Evolutionary conservation across 2,113 vertebrate genomes (phyloP).

Genomic region (Rhodinocichla rosea): DNA sequence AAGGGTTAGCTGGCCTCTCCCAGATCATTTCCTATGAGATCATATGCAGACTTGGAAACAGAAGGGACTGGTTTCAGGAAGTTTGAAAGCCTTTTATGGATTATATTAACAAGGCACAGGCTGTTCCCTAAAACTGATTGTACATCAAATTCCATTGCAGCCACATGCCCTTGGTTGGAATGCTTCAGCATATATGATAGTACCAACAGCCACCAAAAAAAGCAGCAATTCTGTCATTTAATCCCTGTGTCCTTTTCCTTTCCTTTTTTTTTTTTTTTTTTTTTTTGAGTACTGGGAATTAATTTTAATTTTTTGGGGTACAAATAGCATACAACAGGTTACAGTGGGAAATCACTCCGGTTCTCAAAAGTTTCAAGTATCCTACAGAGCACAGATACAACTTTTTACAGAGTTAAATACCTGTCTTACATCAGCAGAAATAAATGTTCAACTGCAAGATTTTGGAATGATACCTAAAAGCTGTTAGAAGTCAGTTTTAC

Average conservation of each 20-base stretch:
- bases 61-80: constrained; percentile 30
- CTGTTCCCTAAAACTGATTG: constrained; percentile 47
- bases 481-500: background rate
- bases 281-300: background rate
- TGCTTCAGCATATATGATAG: background rate
- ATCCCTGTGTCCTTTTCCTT: background rate
- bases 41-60: constrained; percentile 27
- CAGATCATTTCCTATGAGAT: constrained; percentile 58
- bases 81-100: constrained; percentile 38
- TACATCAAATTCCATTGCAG: constrained; percentile 31
- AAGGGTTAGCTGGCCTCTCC: constrained; percentile 3
- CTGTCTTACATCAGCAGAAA: background rate
- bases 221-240: background rate
- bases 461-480: background rate
- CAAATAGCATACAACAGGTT: background rate
- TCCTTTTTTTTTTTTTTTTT: background rate
- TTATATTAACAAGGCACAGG: constrained; percentile 26
- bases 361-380: background rate
- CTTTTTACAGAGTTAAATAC: background rate
- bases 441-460: background rate
- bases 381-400: background rate
- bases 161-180: constrained; percentile 9
- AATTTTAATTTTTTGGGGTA: background rate
- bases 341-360: background rate
- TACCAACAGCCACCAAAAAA: background rate